Conservation (phyloP, 1,140 invertebrate species). For the Thaumetopoea pityocampa region DNA sequence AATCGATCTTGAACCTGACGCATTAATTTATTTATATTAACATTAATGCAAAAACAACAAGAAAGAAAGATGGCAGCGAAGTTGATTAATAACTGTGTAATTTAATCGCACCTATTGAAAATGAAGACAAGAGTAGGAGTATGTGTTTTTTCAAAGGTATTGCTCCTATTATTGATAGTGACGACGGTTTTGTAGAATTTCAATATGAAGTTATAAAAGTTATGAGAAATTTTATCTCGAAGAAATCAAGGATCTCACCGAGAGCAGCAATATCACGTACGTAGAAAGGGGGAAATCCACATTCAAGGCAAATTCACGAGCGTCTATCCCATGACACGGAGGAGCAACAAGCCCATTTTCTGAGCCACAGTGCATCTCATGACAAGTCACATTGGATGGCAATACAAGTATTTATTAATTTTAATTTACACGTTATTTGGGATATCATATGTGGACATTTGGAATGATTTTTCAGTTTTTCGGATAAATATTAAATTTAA, state of each 20-base stretch:
- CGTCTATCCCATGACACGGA: no score
- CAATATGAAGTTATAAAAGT: slow-evolving; percentile 35
- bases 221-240: slow-evolving; percentile 30
- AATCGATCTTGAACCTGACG: slow-evolving; percentile 23
- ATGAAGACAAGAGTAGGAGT: slow-evolving; percentile 34
- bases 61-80: slow-evolving; percentile 26
- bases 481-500: no score
- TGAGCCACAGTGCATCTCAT: no score
- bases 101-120: slow-evolving; percentile 31
- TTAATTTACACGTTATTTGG: no score
- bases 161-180: slow-evolving; percentile 36
- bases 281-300: no score
- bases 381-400: no score
- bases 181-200: slow-evolving; percentile 31
- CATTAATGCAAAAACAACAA: slow-evolving; percentile 24
- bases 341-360: no score
- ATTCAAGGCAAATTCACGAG: no score
- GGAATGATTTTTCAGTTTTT: no score
- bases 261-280: slow-evolving; percentile 31
- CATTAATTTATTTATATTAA: slow-evolving; percentile 23
- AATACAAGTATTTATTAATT: no score
- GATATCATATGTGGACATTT: no score
- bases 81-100: slow-evolving; percentile 31
- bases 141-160: slow-evolving; percentile 40
- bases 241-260: slow-evolving; percentile 30